These are phyloP conservation scores for Fopius arisanus DNA, from an alignment of 1,140 invertebrate genomes.

Conservation along the genomic window DNA sequence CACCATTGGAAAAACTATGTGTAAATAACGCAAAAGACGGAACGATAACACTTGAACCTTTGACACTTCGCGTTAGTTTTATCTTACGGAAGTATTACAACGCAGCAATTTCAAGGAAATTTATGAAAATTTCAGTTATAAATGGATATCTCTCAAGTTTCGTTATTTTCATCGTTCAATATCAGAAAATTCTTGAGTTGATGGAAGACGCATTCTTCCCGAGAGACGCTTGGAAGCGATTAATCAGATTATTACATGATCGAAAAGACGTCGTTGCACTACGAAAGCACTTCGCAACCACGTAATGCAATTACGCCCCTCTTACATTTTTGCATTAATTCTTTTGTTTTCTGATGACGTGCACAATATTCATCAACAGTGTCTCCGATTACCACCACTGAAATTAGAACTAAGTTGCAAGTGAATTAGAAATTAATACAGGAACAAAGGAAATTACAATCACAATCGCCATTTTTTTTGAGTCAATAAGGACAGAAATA, in stretches of 20 bases:
- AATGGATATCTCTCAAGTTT: too few species aligned
- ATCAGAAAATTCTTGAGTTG: not conserved
- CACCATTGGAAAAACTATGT: too few species aligned
- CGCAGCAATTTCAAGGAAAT: too few species aligned
- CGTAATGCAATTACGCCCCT: not conserved
- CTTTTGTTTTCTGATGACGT: not conserved
- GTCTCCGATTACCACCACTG: not conserved
- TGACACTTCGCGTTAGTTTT: not conserved
- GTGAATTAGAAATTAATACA: too few species aligned
- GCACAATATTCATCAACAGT: not conserved
- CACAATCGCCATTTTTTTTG: not conserved
- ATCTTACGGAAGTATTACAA: not conserved
- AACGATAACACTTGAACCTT: not conserved
- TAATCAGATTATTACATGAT: not conserved
- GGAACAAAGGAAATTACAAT: not conserved
- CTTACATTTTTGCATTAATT: not conserved
- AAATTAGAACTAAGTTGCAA: too few species aligned
- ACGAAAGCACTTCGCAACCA: not conserved
- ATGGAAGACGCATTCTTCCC: not conserved
- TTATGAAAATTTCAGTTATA: too few species aligned
- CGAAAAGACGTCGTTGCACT: not conserved
- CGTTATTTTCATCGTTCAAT: too few species aligned
- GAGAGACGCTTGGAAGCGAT: not conserved
- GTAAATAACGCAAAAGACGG: too few species aligned
- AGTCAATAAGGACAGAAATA: not conserved